These are phyloP conservation scores for Pectinophora gossypiella DNA, from an alignment of 1,140 invertebrate genomes.

Conservation along the genomic window DNA sequence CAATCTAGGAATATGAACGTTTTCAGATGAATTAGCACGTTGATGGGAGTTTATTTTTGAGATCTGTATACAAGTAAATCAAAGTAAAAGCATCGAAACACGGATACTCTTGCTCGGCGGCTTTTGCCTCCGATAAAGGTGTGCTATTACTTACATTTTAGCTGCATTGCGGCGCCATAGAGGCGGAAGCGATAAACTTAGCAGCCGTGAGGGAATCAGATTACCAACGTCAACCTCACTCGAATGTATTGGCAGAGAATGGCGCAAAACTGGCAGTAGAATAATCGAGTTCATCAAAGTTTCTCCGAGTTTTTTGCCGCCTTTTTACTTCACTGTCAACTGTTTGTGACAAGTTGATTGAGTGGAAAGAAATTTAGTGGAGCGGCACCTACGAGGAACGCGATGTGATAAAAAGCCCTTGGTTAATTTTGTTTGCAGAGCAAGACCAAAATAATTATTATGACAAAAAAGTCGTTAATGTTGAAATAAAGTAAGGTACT, in stretches of 20 bases:
- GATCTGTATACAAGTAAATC: background rate
- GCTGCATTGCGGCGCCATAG: constrained; percentile 6
- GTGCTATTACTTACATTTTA: constrained; percentile 23
- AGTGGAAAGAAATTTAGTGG: background rate
- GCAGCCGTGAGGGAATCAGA: constrained; percentile 52
- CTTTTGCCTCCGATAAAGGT: constrained; percentile 37
- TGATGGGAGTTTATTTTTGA: too few relatives aligned
- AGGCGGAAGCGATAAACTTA: constrained; percentile 47
- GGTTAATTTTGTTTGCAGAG: too few relatives aligned
- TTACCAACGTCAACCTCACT: constrained; percentile 43
- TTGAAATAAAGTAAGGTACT: too few relatives aligned
- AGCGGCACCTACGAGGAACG: background rate
- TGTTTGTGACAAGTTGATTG: background rate
- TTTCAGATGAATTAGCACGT: too few relatives aligned
- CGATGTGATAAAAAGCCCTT: too few relatives aligned
- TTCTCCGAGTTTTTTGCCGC: background rate
- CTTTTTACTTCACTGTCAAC: background rate
- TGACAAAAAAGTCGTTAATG: too few relatives aligned
- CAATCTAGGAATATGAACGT: too few relatives aligned
- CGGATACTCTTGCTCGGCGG: constrained; percentile 16
- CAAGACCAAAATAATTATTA: too few relatives aligned
- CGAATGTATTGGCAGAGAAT: constrained; percentile 38
- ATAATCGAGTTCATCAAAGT: constrained; percentile 18
- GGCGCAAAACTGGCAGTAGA: constrained; percentile 30
- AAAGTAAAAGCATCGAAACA: constrained; percentile 25